Conservation (phyloP, 1,140 invertebrate species). For the Probaryconus sp. region DNA sequence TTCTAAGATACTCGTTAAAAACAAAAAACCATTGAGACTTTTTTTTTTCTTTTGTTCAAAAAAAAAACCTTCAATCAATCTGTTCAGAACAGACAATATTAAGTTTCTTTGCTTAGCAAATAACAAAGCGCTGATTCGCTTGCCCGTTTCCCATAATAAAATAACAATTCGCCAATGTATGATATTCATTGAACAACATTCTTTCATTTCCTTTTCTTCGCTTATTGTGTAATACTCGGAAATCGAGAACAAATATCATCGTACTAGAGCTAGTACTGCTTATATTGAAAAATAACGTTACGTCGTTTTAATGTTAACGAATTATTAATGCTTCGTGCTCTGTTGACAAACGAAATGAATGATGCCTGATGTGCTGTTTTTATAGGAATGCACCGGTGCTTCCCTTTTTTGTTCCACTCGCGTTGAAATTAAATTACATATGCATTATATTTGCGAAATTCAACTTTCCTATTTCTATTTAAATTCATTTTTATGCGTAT, state of each 20-base stretch:
- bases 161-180: background rate
- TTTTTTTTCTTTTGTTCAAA: too few species aligned
- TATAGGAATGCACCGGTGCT: background rate
- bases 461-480: conserved; percentile 10
- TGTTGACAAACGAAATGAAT: conserved; percentile 14
- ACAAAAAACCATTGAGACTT: too few species aligned
- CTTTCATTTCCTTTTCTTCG: conserved; percentile 1
- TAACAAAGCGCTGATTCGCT: too few species aligned
- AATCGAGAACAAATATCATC: conserved; percentile 10
- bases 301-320: conserved; percentile 22
- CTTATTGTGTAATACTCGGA: background rate
- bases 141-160: too few species aligned
- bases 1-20: too few species aligned
- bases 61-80: too few species aligned
- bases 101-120: too few species aligned
- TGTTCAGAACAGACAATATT: too few species aligned
- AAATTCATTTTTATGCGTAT: conserved; percentile 1
- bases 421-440: conserved; percentile 22
- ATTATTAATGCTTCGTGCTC: conserved; percentile 14
- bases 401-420: conserved; percentile 6
- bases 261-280: background rate
- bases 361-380: conserved; percentile 8
- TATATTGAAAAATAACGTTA: conserved; percentile 9
- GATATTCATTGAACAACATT: conserved; percentile 8
- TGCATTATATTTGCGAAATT: conserved; percentile 8